Base-by-base conservation (phyloP, 2,888 invertebrate genomes). In the Volucella inanis region DNA sequence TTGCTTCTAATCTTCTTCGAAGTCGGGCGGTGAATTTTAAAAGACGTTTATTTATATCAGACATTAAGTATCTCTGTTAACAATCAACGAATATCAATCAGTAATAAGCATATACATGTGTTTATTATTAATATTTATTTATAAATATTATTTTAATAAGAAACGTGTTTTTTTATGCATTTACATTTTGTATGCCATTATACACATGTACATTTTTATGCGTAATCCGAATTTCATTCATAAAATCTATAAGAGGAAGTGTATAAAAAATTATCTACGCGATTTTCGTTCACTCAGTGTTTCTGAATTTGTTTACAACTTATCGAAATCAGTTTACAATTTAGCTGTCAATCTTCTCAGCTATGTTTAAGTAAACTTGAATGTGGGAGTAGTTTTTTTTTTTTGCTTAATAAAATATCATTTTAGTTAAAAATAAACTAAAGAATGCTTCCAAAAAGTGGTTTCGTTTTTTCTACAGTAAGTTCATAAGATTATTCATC, bases 181-280 rank as follows among this genome's bases (percentile, higher is more conserved):
- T 4, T 31, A 31, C 31, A 31, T 31, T 31, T 31, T 31, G 6
- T 31, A 31, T 22, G 22, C 22, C 22, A 4, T 22, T 22, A 4
- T 31, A 31, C 31, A 31, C 6, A 31, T 31, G 31, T 6, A 31
- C 31, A 6, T 31, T 31, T 31, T 52, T 39, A 38, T 14, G 18
- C 15, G 45, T 10, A 22, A 43, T 41, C 18, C 43, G 9, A 39
- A 14, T 80, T 83, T 72, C 82, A 83, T 83, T 82, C 82, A 82
- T 78, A 72, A 83, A 83, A 72, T 22, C 54, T 47, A 72, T 67
- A 14, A 47, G 10, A 18, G 61, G 67, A 68, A 52, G 61, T 65
- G 71, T 15, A 52, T 43, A 76, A 31, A 61, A 52, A 65, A 65
- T 67, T 77, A 59, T 71, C 72, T 49, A 49, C 31, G 68, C 54